Conservation (phyloP, 2,797 vertebrate species). For the Aphelocoma californica region DNA sequence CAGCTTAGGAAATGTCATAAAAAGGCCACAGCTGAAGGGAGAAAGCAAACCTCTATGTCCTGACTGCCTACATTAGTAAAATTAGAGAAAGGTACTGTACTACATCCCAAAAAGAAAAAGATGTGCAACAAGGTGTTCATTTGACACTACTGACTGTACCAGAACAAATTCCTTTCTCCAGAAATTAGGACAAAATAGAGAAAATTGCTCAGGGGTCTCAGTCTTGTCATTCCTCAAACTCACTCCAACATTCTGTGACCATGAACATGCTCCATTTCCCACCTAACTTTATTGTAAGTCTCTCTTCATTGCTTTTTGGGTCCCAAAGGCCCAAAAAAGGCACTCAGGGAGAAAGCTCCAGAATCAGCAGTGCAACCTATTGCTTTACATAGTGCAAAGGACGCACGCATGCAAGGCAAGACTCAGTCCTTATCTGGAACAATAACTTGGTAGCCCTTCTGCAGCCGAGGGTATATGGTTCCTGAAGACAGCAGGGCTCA, state of each 20-base stretch:
- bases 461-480: neutral
- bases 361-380: neutral
- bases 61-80: neutral
- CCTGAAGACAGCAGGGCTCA: neutral
- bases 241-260: rapidly evolving
- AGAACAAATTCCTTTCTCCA: neutral
- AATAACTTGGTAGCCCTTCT: neutral
- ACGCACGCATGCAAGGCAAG: rapidly evolving
- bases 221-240: neutral
- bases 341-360: neutral
- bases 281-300: neutral
- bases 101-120: neutral
- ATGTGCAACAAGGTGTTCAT: neutral
- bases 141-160: neutral
- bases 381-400: neutral
- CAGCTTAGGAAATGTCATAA: neutral
- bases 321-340: neutral
- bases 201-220: neutral
- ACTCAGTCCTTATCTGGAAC: neutral
- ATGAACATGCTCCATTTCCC: neutral
- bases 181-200: neutral
- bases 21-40: neutral
- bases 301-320: neutral
- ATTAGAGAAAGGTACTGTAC: neutral
- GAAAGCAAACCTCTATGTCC: neutral